These are phyloP conservation scores for Alethe castanea DNA, from an alignment of 2,113 vertebrate genomes.

Conservation along the genomic window DNA sequence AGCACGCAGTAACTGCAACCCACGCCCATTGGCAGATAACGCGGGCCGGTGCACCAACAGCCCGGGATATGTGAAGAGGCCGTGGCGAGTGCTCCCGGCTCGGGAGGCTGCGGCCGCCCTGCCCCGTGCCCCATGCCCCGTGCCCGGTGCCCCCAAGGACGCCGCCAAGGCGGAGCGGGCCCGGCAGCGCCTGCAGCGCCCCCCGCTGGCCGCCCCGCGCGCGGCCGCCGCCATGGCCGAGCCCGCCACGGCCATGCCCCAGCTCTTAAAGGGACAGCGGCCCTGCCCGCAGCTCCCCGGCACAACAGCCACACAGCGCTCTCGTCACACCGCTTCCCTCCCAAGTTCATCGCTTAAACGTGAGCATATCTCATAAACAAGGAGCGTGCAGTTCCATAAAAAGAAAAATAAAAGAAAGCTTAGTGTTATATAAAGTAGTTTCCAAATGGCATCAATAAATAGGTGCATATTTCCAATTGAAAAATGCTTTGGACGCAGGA, in stretches of 20 bases:
- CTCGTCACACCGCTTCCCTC: background rate
- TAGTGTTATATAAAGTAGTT: background rate
- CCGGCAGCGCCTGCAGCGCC: background rate
- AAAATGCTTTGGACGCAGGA: background rate
- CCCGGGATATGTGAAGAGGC: fast-evolving
- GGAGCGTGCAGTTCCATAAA: background rate
- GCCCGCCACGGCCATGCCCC: background rate
- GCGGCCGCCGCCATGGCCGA: background rate
- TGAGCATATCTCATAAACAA: background rate
- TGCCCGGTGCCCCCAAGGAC: background rate
- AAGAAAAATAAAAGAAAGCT: background rate
- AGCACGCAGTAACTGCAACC: background rate
- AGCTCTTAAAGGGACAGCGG: background rate
- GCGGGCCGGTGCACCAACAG: fast-evolving
- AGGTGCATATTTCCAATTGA: fast-evolving
- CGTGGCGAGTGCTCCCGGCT: fast-evolving
- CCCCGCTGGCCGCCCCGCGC: background rate
- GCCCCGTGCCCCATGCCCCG: background rate
- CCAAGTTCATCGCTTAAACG: background rate
- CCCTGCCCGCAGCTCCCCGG: too few relatives aligned
- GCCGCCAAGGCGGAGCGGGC: fast-evolving
- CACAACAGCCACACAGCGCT: background rate
- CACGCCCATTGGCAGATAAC: fast-evolving
- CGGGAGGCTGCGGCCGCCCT: background rate
- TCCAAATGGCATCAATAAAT: background rate